Conservation (phyloP, 2,113 vertebrate species). For the Ctenomys sociabilis region DNA sequence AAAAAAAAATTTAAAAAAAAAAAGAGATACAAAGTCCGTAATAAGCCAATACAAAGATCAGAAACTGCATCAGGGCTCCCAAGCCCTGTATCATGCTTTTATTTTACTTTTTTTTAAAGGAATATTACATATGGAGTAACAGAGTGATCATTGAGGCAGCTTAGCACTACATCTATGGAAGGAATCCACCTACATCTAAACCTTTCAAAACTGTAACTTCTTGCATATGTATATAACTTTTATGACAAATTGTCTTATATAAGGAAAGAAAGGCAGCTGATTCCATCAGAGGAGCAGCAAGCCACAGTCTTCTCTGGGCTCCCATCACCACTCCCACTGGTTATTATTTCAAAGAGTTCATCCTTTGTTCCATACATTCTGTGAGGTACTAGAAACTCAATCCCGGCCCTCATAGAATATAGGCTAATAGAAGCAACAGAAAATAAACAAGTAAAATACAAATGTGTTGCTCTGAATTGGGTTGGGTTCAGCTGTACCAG, state of each 20-base stretch:
- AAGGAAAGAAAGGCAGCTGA: background rate
- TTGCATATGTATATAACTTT: background rate
- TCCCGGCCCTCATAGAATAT: background rate
- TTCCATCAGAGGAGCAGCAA: background rate
- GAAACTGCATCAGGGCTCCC: background rate
- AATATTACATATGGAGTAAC: background rate
- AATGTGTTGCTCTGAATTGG: background rate
- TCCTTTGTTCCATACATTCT: background rate
- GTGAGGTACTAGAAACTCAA: background rate
- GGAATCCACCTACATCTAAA: slow-evolving; percentile 6
- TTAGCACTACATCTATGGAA: slow-evolving; percentile 10
- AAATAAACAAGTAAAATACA: slow-evolving; percentile 21
- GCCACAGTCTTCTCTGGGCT: background rate
- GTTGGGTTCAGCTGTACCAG: background rate
- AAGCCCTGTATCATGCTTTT: background rate
- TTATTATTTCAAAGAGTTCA: background rate
- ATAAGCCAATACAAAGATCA: background rate
- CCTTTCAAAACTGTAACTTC: background rate
- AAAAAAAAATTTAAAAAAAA: slow-evolving; percentile 25
- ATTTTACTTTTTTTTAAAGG: background rate
- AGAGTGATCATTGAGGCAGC: background rate
- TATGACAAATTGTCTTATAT: background rate
- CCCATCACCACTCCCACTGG: background rate
- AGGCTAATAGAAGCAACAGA: background rate
- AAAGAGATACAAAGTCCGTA: slow-evolving; percentile 13